Conservation (phyloP, 2,888 invertebrate genomes). For the Scrobipalpa costella region DNA sequence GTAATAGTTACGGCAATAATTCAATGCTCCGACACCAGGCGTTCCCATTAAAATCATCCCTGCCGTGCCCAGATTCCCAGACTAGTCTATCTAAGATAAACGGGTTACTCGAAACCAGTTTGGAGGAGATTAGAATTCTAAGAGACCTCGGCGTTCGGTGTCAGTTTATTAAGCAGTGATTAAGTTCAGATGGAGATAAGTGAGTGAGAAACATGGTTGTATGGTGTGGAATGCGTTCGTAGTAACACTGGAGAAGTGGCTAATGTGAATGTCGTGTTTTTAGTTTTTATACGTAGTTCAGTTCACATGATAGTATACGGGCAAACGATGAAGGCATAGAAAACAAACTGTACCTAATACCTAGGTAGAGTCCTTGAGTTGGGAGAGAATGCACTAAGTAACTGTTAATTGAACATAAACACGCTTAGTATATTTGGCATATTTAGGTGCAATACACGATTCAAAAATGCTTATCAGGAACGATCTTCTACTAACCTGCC, state of each 20-base stretch:
- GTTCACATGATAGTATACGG: no score
- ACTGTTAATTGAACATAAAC: no score
- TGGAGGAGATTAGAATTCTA: slow-evolving; percentile 18
- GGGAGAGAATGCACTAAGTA: no score
- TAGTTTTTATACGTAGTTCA: no score
- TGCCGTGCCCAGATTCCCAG: slow-evolving; percentile 2
- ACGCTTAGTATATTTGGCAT: no score
- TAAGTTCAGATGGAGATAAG: slow-evolving; percentile 25
- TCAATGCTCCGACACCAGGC: not conserved
- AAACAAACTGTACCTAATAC: no score
- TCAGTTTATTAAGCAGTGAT: slow-evolving; percentile 28
- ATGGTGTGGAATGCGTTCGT: slow-evolving; percentile 12
- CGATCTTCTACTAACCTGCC: no score
- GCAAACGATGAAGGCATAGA: no score
- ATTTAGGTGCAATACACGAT: no score
- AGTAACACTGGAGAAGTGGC: not conserved
- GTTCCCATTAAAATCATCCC: slow-evolving; percentile 13
- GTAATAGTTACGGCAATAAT: slow-evolving; percentile 1
- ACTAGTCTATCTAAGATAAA: slow-evolving; percentile 17
- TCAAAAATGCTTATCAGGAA: no score
- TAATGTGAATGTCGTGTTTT: not conserved
- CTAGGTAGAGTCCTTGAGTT: no score
- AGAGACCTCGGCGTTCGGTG: slow-evolving; percentile 7
- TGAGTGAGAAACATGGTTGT: slow-evolving; percentile 23
- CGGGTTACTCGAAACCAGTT: slow-evolving; percentile 22